These are phyloP conservation scores for Recurvirostra avosetta DNA, from an alignment of 2,113 vertebrate genomes.

Conservation along the genomic window DNA sequence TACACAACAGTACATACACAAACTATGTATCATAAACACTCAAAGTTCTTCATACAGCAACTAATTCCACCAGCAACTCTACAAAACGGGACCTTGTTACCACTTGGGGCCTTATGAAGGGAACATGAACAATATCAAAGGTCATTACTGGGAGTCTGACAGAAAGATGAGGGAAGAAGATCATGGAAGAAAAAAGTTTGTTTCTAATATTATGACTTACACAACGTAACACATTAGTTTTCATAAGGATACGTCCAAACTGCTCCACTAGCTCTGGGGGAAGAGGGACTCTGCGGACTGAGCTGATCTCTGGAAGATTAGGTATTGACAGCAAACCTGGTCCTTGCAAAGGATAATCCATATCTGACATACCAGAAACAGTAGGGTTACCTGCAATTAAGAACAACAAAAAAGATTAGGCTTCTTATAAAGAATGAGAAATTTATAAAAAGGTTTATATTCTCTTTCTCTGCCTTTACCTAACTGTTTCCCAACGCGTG, in stretches of 20 bases:
- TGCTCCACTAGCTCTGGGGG: constrained; percentile 96
- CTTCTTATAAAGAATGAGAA: background rate
- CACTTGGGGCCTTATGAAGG: background rate
- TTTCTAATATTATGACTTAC: background rate
- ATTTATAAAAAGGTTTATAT: background rate
- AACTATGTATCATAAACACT: background rate
- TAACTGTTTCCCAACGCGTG: background rate
- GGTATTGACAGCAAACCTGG: constrained; percentile 88
- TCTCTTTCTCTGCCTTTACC: background rate
- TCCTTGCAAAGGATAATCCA: constrained; percentile 97
- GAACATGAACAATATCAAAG: accelerated
- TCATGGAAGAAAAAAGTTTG: accelerated
- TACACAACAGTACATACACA: too few relatives aligned
- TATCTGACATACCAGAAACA: constrained; percentile 92
- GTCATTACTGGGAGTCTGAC: background rate
- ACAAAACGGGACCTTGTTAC: background rate
- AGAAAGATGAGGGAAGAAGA: background rate
- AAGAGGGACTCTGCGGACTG: constrained; percentile 88
- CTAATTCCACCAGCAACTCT: background rate
- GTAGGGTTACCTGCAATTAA: constrained; percentile 83
- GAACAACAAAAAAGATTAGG: background rate
- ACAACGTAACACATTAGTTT: background rate
- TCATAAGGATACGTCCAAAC: constrained; percentile 95
- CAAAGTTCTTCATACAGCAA: background rate
- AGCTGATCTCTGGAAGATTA: constrained; percentile 90